Evolutionary conservation across 2,888 invertebrate genomes (phyloP), one percentile per base, ranked within the genome.

Genomic region (Habroteleia sp.): DNA sequence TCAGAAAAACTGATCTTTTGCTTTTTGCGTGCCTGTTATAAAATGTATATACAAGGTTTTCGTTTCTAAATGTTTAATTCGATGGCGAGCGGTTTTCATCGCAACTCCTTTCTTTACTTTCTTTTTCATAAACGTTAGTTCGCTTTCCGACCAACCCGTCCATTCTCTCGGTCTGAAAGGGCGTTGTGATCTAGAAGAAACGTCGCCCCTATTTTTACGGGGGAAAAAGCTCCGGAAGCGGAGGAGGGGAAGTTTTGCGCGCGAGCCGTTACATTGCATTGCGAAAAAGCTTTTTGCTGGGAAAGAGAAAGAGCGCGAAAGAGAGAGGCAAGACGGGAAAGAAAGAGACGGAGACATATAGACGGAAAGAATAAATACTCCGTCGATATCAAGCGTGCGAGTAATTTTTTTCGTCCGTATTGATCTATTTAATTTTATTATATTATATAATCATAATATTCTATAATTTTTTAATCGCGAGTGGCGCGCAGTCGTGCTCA

Each of bases 171-270:
- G 73, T 73, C 52, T 60, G 63, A 60, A 75, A 68, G 63, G 75
- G 75, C 62, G 74, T 75, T 65, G 58, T 25, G 63, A 69, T 69
- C 63, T 63, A 71, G 65, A 71, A 75, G 74, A 75, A 75, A 63
- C 74, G 74, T 69, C 74, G 74, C 80, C 82, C 82, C 82, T 83
- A 83, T 81, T 84, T 81, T 81, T 76, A 80, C 78, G 77, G 76
- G 77, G 77, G 79, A 83, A 84, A 84, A 84, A 82, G 77, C 78
- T 77, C 74, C 77, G 58, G 60, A 58, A 58, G 46, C 2, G 37
- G 71, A 72, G 76, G 17, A 62, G 77, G 77, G 79, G 79, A 78
- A 81, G 81, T 83, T 84, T 84, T 82, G 81, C 80, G 78, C 77
- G 74, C 79, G 80, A 79, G 81, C 80, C 83, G 83, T 81, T 83